Evolutionary conservation across 2,113 vertebrate genomes (phyloP).

Genomic region (Bos indicus): DNA sequence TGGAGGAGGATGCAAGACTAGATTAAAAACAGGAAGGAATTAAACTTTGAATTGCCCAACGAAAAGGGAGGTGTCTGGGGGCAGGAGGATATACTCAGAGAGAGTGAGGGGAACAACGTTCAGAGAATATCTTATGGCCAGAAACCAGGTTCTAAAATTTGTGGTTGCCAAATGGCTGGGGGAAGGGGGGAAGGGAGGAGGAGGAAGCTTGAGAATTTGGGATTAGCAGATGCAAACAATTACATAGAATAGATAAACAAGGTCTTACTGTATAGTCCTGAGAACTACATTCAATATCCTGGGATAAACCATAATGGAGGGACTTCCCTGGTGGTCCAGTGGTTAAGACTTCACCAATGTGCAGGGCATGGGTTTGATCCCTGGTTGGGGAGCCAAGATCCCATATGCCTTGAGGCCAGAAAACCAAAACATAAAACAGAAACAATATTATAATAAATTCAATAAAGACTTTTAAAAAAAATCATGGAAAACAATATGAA

Average conservation of each 20-base stretch:
- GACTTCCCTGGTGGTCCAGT: neutral
- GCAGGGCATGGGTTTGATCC: neutral
- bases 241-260: neutral
- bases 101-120: neutral
- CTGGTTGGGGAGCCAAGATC: neutral
- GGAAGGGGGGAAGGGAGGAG: rapidly evolving
- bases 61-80: neutral
- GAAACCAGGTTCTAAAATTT: neutral
- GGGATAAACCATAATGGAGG: neutral
- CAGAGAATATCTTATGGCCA: neutral
- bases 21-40: neutral
- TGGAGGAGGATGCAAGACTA: neutral
- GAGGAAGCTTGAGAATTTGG: neutral
- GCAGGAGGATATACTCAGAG: neutral
- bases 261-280: neutral
- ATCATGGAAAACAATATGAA: neutral
- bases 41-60: neutral
- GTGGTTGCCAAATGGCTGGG: neutral
- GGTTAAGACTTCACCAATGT: neutral
- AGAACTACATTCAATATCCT: neutral
- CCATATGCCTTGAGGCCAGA: neutral
- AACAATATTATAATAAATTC: neutral
- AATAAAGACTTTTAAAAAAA: neutral
- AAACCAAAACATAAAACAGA: neutral
- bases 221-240: neutral